Conservation (phyloP, 2,113 vertebrate species). For the Carettochelys insculpta region DNA sequence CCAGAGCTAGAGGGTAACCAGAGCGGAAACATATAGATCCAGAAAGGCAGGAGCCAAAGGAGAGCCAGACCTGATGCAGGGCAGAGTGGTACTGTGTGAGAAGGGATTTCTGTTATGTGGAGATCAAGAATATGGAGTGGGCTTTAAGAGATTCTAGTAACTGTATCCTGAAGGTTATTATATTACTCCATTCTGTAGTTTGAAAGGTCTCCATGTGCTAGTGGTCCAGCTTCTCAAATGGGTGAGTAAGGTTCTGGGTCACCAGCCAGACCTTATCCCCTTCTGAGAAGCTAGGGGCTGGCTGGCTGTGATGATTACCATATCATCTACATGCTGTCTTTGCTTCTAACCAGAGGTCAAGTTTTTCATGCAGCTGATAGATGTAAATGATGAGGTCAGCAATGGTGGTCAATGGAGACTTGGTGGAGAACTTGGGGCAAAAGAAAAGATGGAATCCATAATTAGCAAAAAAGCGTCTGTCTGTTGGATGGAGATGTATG, state of each 20-base stretch:
- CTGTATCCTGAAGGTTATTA: background rate
- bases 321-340: background rate
- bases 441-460: background rate
- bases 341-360: background rate
- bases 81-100: background rate
- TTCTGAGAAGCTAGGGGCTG: background rate
- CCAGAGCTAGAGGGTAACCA: background rate
- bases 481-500: background rate
- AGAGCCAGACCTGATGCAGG: background rate
- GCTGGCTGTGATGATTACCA: background rate
- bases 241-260: background rate
- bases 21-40: background rate
- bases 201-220: background rate
- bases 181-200: background rate
- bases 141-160: background rate
- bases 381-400: background rate
- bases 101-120: background rate
- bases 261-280: background rate
- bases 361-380: background rate
- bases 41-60: background rate
- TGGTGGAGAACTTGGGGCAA: background rate
- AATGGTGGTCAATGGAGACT: background rate
- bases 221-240: background rate
- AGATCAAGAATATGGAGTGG: background rate
- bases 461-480: background rate